Evolutionary conservation across 2,888 invertebrate species (phyloP), one percentile per base, ranked within the genome.

Genomic region (Amphiduros pacificus): DNA sequence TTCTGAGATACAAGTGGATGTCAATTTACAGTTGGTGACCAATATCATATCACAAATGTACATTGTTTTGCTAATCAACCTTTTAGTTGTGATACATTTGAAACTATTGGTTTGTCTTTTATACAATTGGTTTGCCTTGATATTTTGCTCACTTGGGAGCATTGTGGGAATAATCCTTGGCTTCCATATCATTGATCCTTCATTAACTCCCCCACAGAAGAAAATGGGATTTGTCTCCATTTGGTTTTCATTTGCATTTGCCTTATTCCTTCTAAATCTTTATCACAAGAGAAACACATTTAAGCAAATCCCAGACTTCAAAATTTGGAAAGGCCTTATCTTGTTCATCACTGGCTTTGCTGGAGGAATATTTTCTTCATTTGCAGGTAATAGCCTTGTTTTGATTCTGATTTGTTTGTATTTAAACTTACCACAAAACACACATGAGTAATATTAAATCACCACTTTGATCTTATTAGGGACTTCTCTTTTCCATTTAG

Each of bases 211-310:
- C 0, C 61, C 73, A 0, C 63, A 69, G 58, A 79, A 78, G 67
- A 79, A 79, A 60, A 79, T 79, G 75, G 61, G 73, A 24, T 78
- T 80, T 64, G 78, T 79, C 9, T 72, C 74, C 1, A 73, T 80
- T 27, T 78, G 77, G 78, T 71, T 73, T 22, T 65, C 77, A 0
- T 78, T 80, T 62, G 77, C 79, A 3, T 68, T 77, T 24, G 75
- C 78, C 2, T 65, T 78, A 17, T 75, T 73, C 62, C 62, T 79
- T 27, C 67, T 78, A 20, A 79, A 79, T 62, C 66, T 60, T 64
- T 66, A 73, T 32, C 70, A 62, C 52, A 70, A 79, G 49, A 64
- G 76, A 1, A 64, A 55, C 20, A 67, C 70, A 2, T 65, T 62
- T n/a, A 54, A 63, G 27, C 36, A 54, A 5, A 75, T 76, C 44